Evolutionary conservation across 2,888 invertebrate genomes (phyloP).

Genomic region (Chouioia cunea): DNA sequence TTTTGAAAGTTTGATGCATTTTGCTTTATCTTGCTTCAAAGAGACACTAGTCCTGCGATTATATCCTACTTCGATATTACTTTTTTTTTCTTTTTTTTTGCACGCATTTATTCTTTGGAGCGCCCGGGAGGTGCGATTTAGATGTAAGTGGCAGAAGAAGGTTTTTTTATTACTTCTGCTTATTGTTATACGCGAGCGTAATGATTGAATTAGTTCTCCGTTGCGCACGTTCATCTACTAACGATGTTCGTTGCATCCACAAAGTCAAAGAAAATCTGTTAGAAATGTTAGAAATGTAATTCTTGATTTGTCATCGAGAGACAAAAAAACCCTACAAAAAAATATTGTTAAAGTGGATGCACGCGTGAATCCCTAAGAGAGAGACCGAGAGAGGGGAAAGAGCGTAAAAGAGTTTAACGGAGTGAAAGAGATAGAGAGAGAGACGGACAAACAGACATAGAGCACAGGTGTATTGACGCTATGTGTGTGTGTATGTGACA

Average conservation of each 20-base stretch:
- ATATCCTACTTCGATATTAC: constrained; percentile 45
- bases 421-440: constrained; percentile 14
- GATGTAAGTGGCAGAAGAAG: constrained; percentile 42
- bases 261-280: constrained; percentile 28
- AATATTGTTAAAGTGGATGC: constrained; percentile 29
- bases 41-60: constrained; percentile 47
- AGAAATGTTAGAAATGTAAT: constrained; percentile 14
- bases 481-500: constrained; percentile 19
- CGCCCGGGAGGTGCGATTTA: constrained; percentile 45
- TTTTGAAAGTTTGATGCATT: constrained; percentile 39
- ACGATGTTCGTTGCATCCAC: constrained; percentile 35
- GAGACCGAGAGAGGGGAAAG: constrained; percentile 24
- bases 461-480: constrained; percentile 41
- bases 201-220: constrained; percentile 24
- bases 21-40: constrained; percentile 44
- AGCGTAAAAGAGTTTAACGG: neutral
- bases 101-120: constrained; percentile 42
- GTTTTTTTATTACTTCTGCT: constrained; percentile 43
- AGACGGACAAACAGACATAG: constrained; percentile 43
- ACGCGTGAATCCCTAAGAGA: constrained; percentile 35
- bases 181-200: constrained; percentile 28
- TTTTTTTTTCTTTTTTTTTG: constrained; percentile 46
- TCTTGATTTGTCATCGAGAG: constrained; percentile 44
- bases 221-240: constrained; percentile 29
- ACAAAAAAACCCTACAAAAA: neutral